Conservation (phyloP, 1,140 invertebrate species). For the Philopotamus ludificatus region DNA sequence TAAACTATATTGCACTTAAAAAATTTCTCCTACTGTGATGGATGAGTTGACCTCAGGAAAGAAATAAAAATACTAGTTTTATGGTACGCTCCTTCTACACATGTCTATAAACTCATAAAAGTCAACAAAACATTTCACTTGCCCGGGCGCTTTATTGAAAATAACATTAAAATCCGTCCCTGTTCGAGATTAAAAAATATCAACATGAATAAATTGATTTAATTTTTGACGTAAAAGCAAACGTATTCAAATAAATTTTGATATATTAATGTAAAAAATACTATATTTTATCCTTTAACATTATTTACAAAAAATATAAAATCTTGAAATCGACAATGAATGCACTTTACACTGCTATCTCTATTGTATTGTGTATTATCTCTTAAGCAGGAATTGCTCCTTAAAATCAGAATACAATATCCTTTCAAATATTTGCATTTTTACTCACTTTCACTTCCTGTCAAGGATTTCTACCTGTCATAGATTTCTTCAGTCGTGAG, state of each 20-base stretch:
- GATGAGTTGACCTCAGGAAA: slow-evolving; percentile 35
- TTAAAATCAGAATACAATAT: too few relatives aligned
- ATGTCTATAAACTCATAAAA: slow-evolving; percentile 42
- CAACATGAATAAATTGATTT: not conserved
- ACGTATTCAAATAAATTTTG: not conserved
- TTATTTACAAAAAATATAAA: too few relatives aligned
- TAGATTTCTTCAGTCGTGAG: too few relatives aligned
- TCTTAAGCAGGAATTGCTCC: too few relatives aligned
- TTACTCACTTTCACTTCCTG: too few relatives aligned
- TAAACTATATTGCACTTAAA: slow-evolving; percentile 37
- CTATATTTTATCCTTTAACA: not conserved
- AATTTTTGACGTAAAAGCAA: not conserved
- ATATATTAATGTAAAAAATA: too few relatives aligned
- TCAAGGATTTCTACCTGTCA: too few relatives aligned
- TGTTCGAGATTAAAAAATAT: not conserved
- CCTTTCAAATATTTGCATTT: too few relatives aligned
- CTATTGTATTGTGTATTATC: too few relatives aligned
- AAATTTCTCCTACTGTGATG: slow-evolving; percentile 35
- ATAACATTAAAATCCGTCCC: too few relatives aligned
- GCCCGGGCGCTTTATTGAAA: not conserved
- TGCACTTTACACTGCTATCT: too few relatives aligned
- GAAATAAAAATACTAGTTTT: slow-evolving; percentile 39
- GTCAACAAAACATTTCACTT: slow-evolving; percentile 35
- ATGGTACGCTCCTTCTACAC: slow-evolving; percentile 38
- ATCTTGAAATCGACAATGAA: too few relatives aligned